Conservation (phyloP, 53 echinoderm and acorn worm species). For the Hippasteria phrygiana region DNA sequence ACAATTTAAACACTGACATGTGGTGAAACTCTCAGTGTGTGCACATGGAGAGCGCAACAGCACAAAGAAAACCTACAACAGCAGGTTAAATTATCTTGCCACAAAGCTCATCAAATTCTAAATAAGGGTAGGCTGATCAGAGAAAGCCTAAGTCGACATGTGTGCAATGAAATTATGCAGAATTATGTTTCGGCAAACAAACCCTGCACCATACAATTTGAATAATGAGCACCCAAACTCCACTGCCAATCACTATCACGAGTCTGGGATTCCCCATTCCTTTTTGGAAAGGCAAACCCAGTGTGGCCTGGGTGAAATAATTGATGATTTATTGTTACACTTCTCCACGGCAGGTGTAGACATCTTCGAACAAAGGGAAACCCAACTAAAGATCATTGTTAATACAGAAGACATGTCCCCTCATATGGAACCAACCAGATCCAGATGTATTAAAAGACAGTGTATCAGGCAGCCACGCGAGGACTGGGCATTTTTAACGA, state of each 20-base stretch:
- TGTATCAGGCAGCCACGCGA: background rate
- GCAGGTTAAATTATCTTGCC: background rate
- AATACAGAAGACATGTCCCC: background rate
- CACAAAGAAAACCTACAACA: background rate
- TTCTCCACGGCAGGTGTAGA: constrained; percentile 28
- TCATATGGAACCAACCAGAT: constrained; percentile 44
- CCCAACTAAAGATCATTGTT: background rate
- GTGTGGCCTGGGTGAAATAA: background rate
- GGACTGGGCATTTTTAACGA: constrained; percentile 27
- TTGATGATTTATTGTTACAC: background rate
- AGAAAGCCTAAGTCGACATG: background rate
- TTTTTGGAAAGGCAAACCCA: too few relatives aligned
- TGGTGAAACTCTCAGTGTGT: constrained; percentile 14
- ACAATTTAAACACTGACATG: constrained; percentile 23
- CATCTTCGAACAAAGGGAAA: constrained; percentile 26
- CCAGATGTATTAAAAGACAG: constrained; percentile 4
- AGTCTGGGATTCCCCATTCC: too few relatives aligned
- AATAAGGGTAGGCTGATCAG: background rate
- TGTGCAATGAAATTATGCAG: background rate
- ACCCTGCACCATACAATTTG: too few relatives aligned
- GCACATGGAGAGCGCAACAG: background rate
- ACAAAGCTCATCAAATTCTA: constrained; percentile 24
- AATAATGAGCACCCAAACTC: too few relatives aligned
- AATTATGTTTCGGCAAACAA: too few relatives aligned
- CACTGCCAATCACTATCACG: too few relatives aligned